phyloP scores from a whole-genome alignment of 2,888 invertebrate species.

The Selenia dentaria region DNA sequence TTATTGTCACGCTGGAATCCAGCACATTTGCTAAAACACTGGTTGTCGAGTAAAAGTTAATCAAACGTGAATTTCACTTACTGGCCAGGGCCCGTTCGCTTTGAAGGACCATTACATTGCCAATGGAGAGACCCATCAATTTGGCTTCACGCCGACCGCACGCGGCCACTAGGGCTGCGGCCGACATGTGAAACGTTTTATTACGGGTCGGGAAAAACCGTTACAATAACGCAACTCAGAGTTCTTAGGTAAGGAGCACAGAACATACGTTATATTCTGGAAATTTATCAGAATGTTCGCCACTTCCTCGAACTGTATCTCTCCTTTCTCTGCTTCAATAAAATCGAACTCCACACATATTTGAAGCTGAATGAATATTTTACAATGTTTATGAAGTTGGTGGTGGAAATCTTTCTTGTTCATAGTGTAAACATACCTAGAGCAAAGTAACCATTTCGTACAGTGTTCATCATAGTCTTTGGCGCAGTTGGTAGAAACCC shows the following conservation, averaged over 20 bases:
- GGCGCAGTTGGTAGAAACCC: no score
- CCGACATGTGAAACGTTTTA: conserved; percentile 79
- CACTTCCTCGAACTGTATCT: no score
- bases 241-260: conserved; percentile 42
- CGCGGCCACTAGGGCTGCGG: conserved; percentile 65
- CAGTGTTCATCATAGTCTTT: no score
- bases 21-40: conserved; percentile 51
- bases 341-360: no score
- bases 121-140: conserved; percentile 82
- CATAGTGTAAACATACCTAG: no score
- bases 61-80: conserved; percentile 81
- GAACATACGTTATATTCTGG: conserved; percentile 6
- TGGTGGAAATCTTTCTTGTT: no score
- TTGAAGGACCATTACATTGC: conserved; percentile 81
- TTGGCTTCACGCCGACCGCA: conserved; percentile 78
- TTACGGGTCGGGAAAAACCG: conserved; percentile 72
- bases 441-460: no score
- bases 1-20: conserved; percentile 27
- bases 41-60: conserved; percentile 71
- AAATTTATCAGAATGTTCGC: not conserved
- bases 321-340: no score
- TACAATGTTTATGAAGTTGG: no score
- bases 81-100: conserved; percentile 74
- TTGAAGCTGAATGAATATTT: no score
- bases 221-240: conserved; percentile 67